Percentiles rank a stretch among this genome's conserved stretches.
These are phyloP conservation scores for Scaptomyza graminum DNA, from an alignment of 1,140 invertebrate species.

Conservation along the genomic window DNA sequence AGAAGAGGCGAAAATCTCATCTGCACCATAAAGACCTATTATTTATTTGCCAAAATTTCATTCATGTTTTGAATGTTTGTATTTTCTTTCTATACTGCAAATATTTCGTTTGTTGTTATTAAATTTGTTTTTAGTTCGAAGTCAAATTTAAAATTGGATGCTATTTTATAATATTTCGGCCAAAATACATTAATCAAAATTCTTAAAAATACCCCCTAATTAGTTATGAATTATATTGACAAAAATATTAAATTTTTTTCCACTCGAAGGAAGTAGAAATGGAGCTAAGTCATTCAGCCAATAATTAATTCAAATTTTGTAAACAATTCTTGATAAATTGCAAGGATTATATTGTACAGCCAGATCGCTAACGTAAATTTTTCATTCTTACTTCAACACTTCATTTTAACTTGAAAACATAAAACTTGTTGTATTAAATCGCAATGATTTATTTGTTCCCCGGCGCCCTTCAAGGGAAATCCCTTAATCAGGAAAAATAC, in stretches of 20 bases:
- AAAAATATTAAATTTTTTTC: constrained; percentile 1
- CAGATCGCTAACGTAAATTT: too few relatives aligned
- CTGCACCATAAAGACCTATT: constrained; percentile 53
- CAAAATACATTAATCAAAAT: constrained; percentile 41
- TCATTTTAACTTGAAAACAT: too few relatives aligned
- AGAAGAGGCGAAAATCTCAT: background rate
- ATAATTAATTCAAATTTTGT: background rate
- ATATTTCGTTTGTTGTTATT: constrained; percentile 35
- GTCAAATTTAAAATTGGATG: constrained; percentile 11
- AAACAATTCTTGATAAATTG: background rate
- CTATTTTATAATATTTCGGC: constrained; percentile 27
- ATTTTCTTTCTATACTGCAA: background rate
- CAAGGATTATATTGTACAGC: background rate
- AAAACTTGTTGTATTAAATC: too few relatives aligned
- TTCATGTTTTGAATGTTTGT: constrained; percentile 68
- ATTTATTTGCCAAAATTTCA: constrained; percentile 76
- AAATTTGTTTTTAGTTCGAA: constrained; percentile 40
- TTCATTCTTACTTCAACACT: too few relatives aligned
- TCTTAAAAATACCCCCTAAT: constrained; percentile 43
- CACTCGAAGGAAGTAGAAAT: background rate
- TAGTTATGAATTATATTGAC: constrained; percentile 9
- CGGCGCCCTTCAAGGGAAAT: too few relatives aligned
- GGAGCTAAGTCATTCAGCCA: background rate
- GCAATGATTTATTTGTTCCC: too few relatives aligned
- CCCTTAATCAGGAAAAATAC: background rate